Percentiles rank a stretch among this genome's conserved stretches.
Conservation (phyloP, 2,113 vertebrate species). For the Planiliza haematocheilus region DNA sequence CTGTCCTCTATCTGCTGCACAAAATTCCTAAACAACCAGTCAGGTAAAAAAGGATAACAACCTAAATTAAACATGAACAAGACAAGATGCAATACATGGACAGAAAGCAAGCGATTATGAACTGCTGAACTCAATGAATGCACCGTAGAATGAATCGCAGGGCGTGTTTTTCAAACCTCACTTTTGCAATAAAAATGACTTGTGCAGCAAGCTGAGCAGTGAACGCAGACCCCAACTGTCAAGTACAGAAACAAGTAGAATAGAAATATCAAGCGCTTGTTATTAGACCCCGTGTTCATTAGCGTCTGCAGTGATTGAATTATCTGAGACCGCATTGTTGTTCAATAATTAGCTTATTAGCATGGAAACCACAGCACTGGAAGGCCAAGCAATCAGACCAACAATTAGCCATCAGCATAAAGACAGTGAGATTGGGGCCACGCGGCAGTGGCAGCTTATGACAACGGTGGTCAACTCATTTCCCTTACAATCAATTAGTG, state of each 20-base stretch:
- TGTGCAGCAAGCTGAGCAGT: slow-evolving; percentile 10
- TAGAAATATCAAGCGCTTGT: slow-evolving; percentile 63
- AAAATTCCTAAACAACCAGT: not conserved
- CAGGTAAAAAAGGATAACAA: not conserved
- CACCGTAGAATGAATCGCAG: slow-evolving; percentile 14
- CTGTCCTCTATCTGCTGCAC: not conserved
- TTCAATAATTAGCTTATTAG: slow-evolving; percentile 82
- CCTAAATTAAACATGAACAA: slow-evolving; percentile 7
- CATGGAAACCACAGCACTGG: slow-evolving; percentile 69
- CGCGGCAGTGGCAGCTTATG: slow-evolving; percentile 58
- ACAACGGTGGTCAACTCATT: slow-evolving; percentile 79
- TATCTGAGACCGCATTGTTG: slow-evolving; percentile 74
- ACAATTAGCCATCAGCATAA: slow-evolving; percentile 72
- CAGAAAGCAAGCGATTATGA: not conserved
- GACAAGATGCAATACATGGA: not conserved
- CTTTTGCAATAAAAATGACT: slow-evolving; percentile 17
- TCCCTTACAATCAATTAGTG: slow-evolving; percentile 79
- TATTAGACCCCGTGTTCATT: slow-evolving; percentile 71
- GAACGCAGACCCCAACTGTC: slow-evolving; percentile 34
- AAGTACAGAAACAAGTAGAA: slow-evolving; percentile 45
- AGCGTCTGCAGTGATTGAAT: slow-evolving; percentile 77
- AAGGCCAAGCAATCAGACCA: slow-evolving; percentile 73
- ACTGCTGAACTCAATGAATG: slow-evolving; percentile 23
- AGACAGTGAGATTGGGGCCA: slow-evolving; percentile 67
- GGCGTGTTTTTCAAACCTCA: slow-evolving; percentile 24